A percentile compares a stretch with the other conserved stretches of the same genome.
phyloP scores from a whole-genome alignment of 2,797 vertebrate species.

The Oryzias dopingdopingensis region DNA sequence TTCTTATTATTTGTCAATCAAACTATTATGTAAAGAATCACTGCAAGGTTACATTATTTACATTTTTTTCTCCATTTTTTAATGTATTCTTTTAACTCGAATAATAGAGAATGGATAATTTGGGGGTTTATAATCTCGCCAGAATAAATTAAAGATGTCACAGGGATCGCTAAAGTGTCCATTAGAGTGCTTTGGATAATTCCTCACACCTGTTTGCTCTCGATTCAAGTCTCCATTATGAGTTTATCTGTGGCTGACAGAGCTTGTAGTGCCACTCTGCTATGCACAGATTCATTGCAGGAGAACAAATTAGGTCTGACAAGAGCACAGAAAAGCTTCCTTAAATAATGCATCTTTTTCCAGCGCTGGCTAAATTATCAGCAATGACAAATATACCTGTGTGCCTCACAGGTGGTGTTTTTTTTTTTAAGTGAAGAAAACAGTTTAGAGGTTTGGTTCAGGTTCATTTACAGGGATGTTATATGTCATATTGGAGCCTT shows the following conservation, averaged over 20 bases:
- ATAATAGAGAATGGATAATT: no score
- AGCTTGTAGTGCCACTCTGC: constrained; percentile 53
- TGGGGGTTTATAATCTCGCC: not conserved
- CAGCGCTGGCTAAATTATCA: not conserved
- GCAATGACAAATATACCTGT: not conserved
- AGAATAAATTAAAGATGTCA: not conserved
- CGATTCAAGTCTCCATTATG: constrained; percentile 39
- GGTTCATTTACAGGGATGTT: no score
- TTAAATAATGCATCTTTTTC: constrained; percentile 46
- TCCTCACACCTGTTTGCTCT: constrained; percentile 32
- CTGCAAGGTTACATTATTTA: no score
- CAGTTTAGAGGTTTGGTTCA: no score
- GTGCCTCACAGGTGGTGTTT: no score
- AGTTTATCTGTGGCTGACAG: constrained; percentile 56
- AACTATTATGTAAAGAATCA: no score
- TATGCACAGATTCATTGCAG: constrained; percentile 43
- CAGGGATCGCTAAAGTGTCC: not conserved
- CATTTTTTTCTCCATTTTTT: no score
- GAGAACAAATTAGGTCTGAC: constrained; percentile 61
- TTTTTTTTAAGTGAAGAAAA: no score
- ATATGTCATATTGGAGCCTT: no score
- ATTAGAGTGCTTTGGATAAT: constrained; percentile 21
- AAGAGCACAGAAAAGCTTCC: constrained; percentile 41
- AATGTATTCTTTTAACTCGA: no score
- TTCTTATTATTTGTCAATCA: no score